Base-by-base conservation (phyloP, 2,797 vertebrate species). In the Halcyon badia region DNA sequence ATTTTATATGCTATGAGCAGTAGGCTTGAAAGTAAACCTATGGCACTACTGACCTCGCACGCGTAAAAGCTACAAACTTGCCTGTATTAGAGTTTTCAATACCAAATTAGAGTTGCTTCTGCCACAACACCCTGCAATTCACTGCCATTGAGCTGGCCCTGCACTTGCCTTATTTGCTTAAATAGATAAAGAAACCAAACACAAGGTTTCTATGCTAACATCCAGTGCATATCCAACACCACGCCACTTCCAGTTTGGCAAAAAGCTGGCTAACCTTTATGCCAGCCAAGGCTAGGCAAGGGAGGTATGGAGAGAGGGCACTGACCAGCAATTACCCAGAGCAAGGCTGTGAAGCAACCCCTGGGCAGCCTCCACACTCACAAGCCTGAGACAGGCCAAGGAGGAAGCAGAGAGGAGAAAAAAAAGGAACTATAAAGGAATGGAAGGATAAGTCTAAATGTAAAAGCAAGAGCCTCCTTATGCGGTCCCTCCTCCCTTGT, bases 311-410 rank as follows among this genome's bases (percentile, higher is more conserved):
- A 51, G 22, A 15, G 22, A 60, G 92, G 78, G 82, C 95, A 92
- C 6, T 94, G 95, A 94, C 95, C 73, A 5, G 71, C 83, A 93
- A 64, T 96, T 13, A 94, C 96, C 95, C 33, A 8, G 1, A 28
- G 72, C 2, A 54, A 68, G 78, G 68, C 94, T 49, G 91, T 17
- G 58, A 80, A 76, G 90, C 20, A 44, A 94, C 80, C 33, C 72
- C 70, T 8, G 0, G 2, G 77, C 41, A n/a, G 30, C 62, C 30
- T 65, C 62, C 9, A 14, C 48, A 51, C 58, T 77, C 80, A 3
- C 66, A 16, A 61, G 58, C 82, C 49, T 25, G 52, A 2, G 42
- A 56, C 12, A 2, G 17, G 5, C 24, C 7, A 1, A 15, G 35
- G 15, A 60, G 48, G 88, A 86, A 83, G 37, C n/a, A 2, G 26